Base-by-base conservation (phyloP, 2,888 invertebrate genomes). In the Stegana nigrithorax region DNA sequence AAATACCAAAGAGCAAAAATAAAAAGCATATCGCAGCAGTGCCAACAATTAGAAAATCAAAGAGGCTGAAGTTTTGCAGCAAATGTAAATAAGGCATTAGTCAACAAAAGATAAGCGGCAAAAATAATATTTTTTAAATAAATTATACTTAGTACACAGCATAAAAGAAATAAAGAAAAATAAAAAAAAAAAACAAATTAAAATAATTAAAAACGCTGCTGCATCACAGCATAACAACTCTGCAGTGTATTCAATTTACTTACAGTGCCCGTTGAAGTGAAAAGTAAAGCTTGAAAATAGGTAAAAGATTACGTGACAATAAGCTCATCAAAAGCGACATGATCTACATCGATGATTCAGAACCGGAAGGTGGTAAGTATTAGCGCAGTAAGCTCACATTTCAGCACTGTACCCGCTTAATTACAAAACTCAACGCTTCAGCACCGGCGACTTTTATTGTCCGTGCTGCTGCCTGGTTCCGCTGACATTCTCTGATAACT, bases 321-420 rank as follows among this genome's bases (percentile, higher is more conserved):
- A 70, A 66, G 42, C 66, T 69, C 62, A 67, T 69, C 64, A 73
- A 73, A 62, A 70, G 64, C 67, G 77, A 71, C 77, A 94, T 95
- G 94, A 94, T 95, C 86, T 92, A 92, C 86, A 95, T 95, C 65
- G 95, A 95, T 86, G 95, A 95, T 86, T 91, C 91, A 73, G 95
- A 95, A 86, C 95, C 95, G 70, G 91, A 94, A 78, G 94, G 94
- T 87, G 94, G 95, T 95, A 89, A 92, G 91, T 82, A 70, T n/a
- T n/a, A n/a, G n/a, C n/a, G n/a, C 36, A 23, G 25, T 7, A 39
- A 39, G 14, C n/a, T n/a, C n/a, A n/a, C n/a, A n/a, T n/a, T n/a
- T n/a, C n/a, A n/a, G n/a, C n/a, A n/a, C n/a, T n/a, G n/a, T n/a
- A n/a, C n/a, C n/a, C n/a, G n/a, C n/a, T n/a, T n/a, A n/a, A n/a